These are phyloP conservation scores for Amphiura filiformis DNA, from an alignment of 35 echinoderm and acorn worm species.

Conservation along the genomic window DNA sequence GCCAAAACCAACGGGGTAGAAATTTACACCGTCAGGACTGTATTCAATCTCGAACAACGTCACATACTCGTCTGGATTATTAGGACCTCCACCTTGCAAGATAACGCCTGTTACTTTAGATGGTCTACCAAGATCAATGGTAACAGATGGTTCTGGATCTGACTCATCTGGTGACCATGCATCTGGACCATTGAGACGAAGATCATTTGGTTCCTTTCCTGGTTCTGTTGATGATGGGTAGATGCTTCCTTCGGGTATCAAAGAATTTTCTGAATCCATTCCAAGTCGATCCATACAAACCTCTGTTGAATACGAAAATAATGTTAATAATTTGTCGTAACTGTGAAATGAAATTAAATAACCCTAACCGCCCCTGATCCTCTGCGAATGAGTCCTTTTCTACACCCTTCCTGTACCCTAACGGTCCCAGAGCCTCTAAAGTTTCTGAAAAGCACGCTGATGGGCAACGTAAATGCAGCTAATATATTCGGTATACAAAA, in stretches of 20 bases:
- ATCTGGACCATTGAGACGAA: not conserved
- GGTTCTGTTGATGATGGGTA: not conserved
- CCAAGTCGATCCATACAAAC: not conserved
- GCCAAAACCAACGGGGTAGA: constrained; percentile 19
- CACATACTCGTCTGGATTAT: constrained; percentile 35
- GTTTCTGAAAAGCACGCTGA: too few relatives aligned
- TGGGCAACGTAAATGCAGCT: too few relatives aligned
- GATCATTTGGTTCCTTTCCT: not conserved
- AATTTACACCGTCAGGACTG: constrained; percentile 53
- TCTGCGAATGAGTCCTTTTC: too few relatives aligned
- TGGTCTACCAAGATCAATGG: constrained; percentile 54
- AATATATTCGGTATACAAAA: not conserved
- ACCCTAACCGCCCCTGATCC: too few relatives aligned
- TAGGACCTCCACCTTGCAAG: constrained; percentile 66
- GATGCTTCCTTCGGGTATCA: not conserved
- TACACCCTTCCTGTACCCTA: too few relatives aligned
- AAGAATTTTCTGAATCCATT: not conserved
- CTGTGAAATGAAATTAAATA: too few relatives aligned
- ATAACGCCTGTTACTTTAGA: constrained; percentile 54
- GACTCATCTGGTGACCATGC: constrained; percentile 50
- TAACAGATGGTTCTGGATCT: constrained; percentile 47
- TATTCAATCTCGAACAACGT: constrained; percentile 41
- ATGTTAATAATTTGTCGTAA: not conserved
- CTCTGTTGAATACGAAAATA: not conserved
- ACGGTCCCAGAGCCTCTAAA: too few relatives aligned